Percentiles rank a stretch among this genome's conserved stretches.
phyloP scores from a whole-genome alignment of 2,888 invertebrate species.

The Adelphocoris suturalis region DNA sequence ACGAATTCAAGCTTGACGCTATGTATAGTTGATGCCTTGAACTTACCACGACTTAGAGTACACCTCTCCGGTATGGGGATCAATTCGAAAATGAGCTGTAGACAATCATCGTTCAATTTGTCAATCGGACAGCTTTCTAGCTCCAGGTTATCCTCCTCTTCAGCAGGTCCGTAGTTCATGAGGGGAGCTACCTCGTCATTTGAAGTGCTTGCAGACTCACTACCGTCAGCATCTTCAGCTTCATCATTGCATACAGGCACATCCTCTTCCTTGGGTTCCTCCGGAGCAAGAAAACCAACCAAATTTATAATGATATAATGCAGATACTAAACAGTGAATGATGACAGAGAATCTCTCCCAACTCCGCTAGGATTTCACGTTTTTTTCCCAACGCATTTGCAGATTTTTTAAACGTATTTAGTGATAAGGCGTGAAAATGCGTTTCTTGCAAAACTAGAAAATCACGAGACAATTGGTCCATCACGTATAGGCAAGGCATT shows the following conservation, averaged over 20 bases:
- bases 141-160: slow-evolving; percentile 14
- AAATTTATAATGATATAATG: no score
- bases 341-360: no score
- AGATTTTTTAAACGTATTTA: no score
- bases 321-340: no score
- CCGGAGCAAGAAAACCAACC: not conserved
- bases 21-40: no score
- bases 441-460: no score
- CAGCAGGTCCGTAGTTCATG: not conserved
- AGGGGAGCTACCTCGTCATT: not conserved
- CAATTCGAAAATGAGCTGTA: slow-evolving; percentile 69
- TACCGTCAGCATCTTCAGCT: not conserved
- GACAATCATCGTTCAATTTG: slow-evolving; percentile 73
- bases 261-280: slow-evolving; percentile 2
- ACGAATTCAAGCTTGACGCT: no score
- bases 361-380: no score
- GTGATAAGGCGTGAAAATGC: no score
- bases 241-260: not conserved
- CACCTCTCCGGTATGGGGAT: slow-evolving; percentile 66
- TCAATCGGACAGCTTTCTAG: slow-evolving; percentile 61
- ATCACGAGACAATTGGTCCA: no score
- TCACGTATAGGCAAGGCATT: no score
- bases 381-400: no score
- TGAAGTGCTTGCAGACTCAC: not conserved
- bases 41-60: slow-evolving; percentile 66